Percentiles rank a stretch among this genome's conserved stretches.
These are phyloP conservation scores for Rhinogobio ventralis DNA, from an alignment of 2,797 vertebrate species.

Conservation along the genomic window DNA sequence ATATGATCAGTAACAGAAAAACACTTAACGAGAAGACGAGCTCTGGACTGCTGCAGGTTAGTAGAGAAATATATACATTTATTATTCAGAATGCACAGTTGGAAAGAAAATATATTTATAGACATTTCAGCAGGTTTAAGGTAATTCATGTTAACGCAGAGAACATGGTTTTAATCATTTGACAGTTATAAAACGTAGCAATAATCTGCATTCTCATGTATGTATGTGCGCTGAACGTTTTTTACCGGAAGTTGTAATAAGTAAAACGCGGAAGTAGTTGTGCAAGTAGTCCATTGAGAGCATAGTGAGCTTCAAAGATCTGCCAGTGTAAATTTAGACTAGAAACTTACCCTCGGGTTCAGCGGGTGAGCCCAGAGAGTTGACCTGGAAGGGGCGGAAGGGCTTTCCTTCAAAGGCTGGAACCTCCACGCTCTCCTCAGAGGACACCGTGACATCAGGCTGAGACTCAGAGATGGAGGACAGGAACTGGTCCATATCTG, in stretches of 20 bases:
- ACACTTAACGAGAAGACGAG: too few relatives aligned
- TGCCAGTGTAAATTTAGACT: neutral
- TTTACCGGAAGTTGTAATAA: neutral
- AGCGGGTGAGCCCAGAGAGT: constrained; percentile 86
- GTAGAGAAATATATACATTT: too few relatives aligned
- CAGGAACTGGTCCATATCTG: constrained; percentile 95
- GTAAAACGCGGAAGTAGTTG: too few relatives aligned
- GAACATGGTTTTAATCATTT: neutral
- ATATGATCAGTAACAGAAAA: too few relatives aligned
- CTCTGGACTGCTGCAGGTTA: too few relatives aligned
- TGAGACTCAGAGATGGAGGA: constrained; percentile 93
- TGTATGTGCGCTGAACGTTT: neutral
- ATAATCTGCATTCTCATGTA: neutral
- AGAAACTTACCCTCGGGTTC: constrained; percentile 88
- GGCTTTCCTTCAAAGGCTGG: constrained; percentile 82
- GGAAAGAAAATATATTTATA: neutral
- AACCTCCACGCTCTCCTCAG: constrained; percentile 90
- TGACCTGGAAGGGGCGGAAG: constrained; percentile 91
- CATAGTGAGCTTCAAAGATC: neutral
- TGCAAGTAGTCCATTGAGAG: neutral
- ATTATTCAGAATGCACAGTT: neutral
- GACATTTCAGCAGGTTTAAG: too few relatives aligned
- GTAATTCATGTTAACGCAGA: too few relatives aligned
- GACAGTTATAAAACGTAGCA: neutral
- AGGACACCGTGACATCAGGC: constrained; percentile 89